Conservation (phyloP, 2,888 invertebrate species). For the Philopedon plagiatum region DNA sequence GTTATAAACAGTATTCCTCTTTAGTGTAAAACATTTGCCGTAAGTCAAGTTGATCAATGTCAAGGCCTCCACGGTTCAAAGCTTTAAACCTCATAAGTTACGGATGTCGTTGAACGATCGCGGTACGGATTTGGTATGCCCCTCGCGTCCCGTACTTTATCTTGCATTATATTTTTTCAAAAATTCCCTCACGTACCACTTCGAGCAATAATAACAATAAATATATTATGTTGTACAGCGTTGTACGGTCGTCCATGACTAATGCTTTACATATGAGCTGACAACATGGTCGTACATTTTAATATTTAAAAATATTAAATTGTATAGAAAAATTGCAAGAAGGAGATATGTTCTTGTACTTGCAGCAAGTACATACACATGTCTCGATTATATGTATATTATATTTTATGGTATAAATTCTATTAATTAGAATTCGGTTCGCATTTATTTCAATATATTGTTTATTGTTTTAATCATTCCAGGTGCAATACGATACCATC, state of each 20-base stretch:
- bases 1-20: not conserved
- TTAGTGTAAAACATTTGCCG: conserved; percentile 8
- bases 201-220: conserved; percentile 62
- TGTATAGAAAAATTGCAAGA: not conserved
- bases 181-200: conserved; percentile 62
- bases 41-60: conserved; percentile 9
- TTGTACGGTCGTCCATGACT: conserved; percentile 57
- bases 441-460: no score
- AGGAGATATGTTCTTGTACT: not conserved
- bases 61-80: conserved; percentile 61
- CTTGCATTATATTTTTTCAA: conserved; percentile 59
- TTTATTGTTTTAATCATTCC: no score
- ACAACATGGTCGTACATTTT: conserved; percentile 38
- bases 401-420: no score
- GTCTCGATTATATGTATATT: no score
- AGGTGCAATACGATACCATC: no score
- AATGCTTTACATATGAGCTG: conserved; percentile 57
- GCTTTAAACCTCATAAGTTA: conserved; percentile 61
- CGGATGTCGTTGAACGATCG: conserved; percentile 66
- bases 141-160: conserved; percentile 58
- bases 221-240: conserved; percentile 60
- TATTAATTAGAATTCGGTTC: no score
- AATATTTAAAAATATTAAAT: not conserved
- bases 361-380: not conserved
- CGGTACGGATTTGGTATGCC: conserved; percentile 52